Percentiles rank a stretch among this genome's conserved stretches.
Conservation (phyloP, 2,888 invertebrate species). For the Elmis aenea region DNA sequence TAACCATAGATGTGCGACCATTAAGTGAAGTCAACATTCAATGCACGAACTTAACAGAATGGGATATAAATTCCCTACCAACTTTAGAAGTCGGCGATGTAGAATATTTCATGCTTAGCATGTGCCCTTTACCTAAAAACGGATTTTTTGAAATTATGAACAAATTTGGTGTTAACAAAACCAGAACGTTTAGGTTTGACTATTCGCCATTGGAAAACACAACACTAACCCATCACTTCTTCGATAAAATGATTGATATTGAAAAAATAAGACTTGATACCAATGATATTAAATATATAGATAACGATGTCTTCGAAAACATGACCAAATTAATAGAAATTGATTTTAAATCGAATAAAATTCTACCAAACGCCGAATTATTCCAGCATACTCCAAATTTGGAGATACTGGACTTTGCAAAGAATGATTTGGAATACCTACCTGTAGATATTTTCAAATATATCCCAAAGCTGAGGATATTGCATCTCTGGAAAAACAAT, state of each 20-base stretch:
- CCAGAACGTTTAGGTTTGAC: conserved; percentile 23
- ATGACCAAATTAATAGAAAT: conserved; percentile 59
- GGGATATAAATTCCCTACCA: conserved; percentile 48
- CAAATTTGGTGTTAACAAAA: conserved; percentile 44
- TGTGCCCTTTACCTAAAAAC: conserved; percentile 51
- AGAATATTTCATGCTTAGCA: conserved; percentile 50
- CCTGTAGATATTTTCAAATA: conserved; percentile 56
- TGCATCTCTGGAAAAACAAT: conserved; percentile 67
- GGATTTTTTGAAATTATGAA: conserved; percentile 49
- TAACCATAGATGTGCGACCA: conserved; percentile 15
- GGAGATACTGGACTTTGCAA: conserved; percentile 59
- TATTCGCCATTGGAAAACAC: conserved; percentile 5
- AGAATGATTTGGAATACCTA: conserved; percentile 60
- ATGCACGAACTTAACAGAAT: conserved; percentile 14
- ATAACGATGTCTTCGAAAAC: conserved; percentile 44
- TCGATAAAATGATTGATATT: conserved; percentile 15
- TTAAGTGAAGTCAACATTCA: conserved; percentile 15
- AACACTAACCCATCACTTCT: conserved; percentile 18
- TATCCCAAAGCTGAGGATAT: conserved; percentile 53
- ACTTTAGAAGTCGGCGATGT: conserved; percentile 47
- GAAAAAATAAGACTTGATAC: conserved; percentile 10
- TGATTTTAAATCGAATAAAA: conserved; percentile 58
- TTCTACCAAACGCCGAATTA: conserved; percentile 36
- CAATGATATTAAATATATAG: conserved; percentile 15
- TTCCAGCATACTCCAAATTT: conserved; percentile 29